A percentile compares a stretch with the other conserved stretches of the same genome.
These are phyloP conservation scores for Drosophila siamana DNA, from an alignment of 2,888 invertebrate genomes.

Conservation along the genomic window DNA sequence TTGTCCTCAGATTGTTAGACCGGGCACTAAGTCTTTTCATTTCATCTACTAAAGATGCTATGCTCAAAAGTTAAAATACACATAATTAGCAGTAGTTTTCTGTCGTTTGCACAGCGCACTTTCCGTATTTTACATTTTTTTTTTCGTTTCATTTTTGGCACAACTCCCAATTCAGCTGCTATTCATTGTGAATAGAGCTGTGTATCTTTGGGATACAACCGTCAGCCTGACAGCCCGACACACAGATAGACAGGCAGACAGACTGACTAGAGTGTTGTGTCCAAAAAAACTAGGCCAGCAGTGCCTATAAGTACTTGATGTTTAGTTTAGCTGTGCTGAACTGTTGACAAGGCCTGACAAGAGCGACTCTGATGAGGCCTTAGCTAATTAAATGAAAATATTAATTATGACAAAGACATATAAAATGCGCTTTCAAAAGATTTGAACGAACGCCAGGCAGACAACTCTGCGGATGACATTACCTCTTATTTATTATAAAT, in stretches of 20 bases:
- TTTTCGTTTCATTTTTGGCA: conserved; percentile 27
- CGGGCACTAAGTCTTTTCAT: conserved; percentile 47
- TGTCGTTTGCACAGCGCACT: conserved; percentile 49
- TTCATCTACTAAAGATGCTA: conserved; percentile 53
- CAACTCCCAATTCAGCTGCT: conserved; percentile 38
- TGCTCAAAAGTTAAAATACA: conserved; percentile 77
- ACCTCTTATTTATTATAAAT: neutral
- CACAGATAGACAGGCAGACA: no score
- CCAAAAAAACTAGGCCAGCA: conserved; percentile 66
- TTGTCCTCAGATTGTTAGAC: conserved; percentile 26
- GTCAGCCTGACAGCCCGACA: conserved; percentile 6
- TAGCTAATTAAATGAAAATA: conserved; percentile 74
- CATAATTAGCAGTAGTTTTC: conserved; percentile 77
- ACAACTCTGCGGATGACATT: neutral
- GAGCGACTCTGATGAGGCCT: no score
- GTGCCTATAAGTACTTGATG: conserved; percentile 35
- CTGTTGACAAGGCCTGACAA: conserved; percentile 46
- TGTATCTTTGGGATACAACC: conserved; percentile 50
- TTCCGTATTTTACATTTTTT: conserved; percentile 24
- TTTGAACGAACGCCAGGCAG: neutral
- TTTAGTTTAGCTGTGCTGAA: conserved; percentile 56
- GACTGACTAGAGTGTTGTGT: conserved; percentile 9
- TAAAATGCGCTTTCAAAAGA: conserved; percentile 19
- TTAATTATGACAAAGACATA: conserved; percentile 43
- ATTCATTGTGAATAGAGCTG: conserved; percentile 34